Evolutionary conservation across 2,888 invertebrate genomes (phyloP), one percentile per base, ranked within the genome.

Genomic region (Xanthorhoe designata): DNA sequence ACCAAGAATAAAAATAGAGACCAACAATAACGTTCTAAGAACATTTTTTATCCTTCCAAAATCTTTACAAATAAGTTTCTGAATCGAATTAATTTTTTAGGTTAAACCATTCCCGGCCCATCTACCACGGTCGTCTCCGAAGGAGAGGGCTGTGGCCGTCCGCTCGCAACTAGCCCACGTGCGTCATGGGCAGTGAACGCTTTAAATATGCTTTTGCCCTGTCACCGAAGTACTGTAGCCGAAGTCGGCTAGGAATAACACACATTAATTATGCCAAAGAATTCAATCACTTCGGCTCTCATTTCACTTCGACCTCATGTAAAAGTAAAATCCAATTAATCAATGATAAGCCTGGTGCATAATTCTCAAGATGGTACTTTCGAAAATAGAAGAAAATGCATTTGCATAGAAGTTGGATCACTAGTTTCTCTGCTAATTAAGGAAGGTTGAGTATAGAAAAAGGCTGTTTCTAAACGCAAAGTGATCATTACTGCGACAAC

Each of bases 351-450:
- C 72, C 69, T 71, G 75, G 75, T 62, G 62, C 54, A 76, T 78
- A 78, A 75, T 78, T 80, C 81, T 76, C 80, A 79, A 81, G 82
- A 80, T 78, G 78, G 75, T 78, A 80, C 86, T 87, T 89, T 88
- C 86, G 87, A 87, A 89, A 85, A 88, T 83, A 82, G 83, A 88
- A 86, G 87, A 89, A 89, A 90, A 87, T 85, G 76, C 78, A 87
- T 87, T 89, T 85, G 86, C 88, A 88, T 89, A 90, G 85, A 85
- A 84, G 86, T 85, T 86, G 81, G 84, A 81, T 78, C 80, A 76
- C 74, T 72, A 73, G 75, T 91, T 91, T 91, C 90, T 86, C 85
- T 81, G 74, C 90, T 91, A 85, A 89, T 89, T 91, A 92, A 84
- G 90, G 87, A 85, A 87, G 84, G 81, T 84, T 85, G 86, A 66